Conservation (phyloP, 2,888 invertebrate genomes). For the Zelleria hepariella region DNA sequence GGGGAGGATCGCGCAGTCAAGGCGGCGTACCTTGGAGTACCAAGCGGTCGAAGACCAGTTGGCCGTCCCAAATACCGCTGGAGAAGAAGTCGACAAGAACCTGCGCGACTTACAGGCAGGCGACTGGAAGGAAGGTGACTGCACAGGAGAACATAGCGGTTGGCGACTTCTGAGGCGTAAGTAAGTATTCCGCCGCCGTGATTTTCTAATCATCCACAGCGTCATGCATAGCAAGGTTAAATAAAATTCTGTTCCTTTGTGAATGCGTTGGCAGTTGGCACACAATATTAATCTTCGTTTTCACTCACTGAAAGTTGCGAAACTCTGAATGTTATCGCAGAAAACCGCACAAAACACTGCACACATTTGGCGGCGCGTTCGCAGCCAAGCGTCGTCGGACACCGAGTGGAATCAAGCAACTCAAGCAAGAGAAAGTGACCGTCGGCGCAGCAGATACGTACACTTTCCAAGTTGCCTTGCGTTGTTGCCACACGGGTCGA, state of each 20-base stretch:
- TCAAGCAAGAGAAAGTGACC: conserved; percentile 67
- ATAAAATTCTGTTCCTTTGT: neutral
- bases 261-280: neutral
- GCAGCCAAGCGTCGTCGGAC: conserved; percentile 13
- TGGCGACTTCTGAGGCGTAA: no score
- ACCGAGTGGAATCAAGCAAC: conserved; percentile 21
- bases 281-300: no score
- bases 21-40: no score
- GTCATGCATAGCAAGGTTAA: neutral
- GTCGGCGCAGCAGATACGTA: conserved; percentile 36
- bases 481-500: conserved; percentile 3
- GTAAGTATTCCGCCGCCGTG: neutral
- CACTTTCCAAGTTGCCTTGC: conserved; percentile 50
- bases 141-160: no score
- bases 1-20: no score
- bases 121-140: no score
- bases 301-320: neutral
- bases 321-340: neutral
- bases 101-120: no score
- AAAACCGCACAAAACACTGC: neutral
- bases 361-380: conserved; percentile 26
- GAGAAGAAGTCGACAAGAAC: no score
- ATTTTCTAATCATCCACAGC: neutral
- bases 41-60: no score
- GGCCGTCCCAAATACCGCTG: no score